A percentile compares a stretch with the other conserved stretches of the same genome.
Evolutionary conservation across 2,888 invertebrate genomes (phyloP).

Genomic region (Perizoma flavofasciatum): DNA sequence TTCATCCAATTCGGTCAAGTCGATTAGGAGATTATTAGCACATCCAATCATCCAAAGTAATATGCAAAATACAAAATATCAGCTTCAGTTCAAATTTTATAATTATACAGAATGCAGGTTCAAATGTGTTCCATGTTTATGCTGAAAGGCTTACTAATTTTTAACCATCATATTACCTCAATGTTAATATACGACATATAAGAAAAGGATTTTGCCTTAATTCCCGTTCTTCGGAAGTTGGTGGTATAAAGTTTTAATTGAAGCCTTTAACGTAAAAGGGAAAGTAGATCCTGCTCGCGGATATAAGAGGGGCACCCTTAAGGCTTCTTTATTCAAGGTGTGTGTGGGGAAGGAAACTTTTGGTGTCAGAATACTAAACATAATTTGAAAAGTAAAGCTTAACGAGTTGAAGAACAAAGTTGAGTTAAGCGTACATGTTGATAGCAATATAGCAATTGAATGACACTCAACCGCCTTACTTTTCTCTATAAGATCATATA

Average conservation of each 20-base stretch:
- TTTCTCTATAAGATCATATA: no score
- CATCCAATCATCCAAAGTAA: no score
- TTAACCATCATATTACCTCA: no score
- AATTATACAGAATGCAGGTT: no score
- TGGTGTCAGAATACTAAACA: slow-evolving; percentile 22
- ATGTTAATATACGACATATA: neutral
- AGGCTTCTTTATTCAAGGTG: slow-evolving; percentile 25
- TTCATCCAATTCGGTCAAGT: no score
- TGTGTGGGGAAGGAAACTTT: slow-evolving; percentile 19
- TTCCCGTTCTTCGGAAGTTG: slow-evolving; percentile 27
- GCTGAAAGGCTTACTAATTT: no score
- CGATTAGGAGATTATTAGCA: no score
- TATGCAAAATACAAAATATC: no score
- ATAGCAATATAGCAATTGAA: no score
- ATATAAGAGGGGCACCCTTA: slow-evolving; percentile 28
- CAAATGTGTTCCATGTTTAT: no score
- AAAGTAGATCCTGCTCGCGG: slow-evolving; percentile 22
- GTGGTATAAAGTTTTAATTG: slow-evolving; percentile 35
- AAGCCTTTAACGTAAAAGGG: slow-evolving; percentile 35
- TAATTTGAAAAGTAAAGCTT: slow-evolving; percentile 13
- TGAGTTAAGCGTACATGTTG: neutral
- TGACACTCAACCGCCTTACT: no score
- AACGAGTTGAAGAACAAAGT: neutral
- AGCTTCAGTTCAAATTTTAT: no score
- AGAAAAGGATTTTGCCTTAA: slow-evolving; percentile 9